These are phyloP conservation scores for Gisinianus flammeolus DNA, from an alignment of 2,888 invertebrate genomes.

Conservation along the genomic window DNA sequence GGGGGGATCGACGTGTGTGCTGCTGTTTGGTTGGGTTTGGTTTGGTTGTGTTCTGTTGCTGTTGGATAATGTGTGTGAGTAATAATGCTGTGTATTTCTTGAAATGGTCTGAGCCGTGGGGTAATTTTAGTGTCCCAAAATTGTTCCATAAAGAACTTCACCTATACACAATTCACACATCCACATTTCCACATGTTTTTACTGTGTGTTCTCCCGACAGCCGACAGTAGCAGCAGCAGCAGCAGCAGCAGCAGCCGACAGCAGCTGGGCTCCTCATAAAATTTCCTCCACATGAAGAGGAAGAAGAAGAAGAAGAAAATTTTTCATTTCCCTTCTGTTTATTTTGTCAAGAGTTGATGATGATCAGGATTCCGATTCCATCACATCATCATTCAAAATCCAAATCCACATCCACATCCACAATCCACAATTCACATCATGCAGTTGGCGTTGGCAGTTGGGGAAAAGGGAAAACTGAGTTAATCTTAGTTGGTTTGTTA, in stretches of 20 bases:
- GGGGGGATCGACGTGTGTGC: not conserved
- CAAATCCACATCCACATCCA: not conserved
- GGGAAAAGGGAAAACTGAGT: too few species aligned
- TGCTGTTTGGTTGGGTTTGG: not conserved
- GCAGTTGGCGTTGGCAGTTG: too few species aligned
- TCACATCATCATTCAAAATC: not conserved
- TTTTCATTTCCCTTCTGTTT: constrained; percentile 37
- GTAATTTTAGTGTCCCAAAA: constrained; percentile 31
- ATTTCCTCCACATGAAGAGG: not conserved
- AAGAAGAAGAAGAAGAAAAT: not conserved
- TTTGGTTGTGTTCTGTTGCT: not conserved
- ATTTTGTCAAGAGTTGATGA: constrained; percentile 35
- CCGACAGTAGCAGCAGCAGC: not conserved
- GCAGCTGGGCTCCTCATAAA: constrained; percentile 43
- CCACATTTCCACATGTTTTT: constrained; percentile 14
- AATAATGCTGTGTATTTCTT: too few species aligned
- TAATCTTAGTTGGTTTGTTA: too few species aligned
- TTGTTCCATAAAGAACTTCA: constrained; percentile 25
- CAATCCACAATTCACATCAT: too few species aligned
- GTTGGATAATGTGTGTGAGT: not conserved
- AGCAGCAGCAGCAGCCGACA: not conserved
- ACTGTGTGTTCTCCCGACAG: constrained; percentile 7
- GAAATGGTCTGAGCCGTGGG: not conserved
- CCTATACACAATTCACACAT: not conserved
- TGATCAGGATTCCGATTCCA: not conserved